Evolutionary conservation across 2,888 invertebrate genomes (phyloP).

Genomic region (Cinara cedri): DNA sequence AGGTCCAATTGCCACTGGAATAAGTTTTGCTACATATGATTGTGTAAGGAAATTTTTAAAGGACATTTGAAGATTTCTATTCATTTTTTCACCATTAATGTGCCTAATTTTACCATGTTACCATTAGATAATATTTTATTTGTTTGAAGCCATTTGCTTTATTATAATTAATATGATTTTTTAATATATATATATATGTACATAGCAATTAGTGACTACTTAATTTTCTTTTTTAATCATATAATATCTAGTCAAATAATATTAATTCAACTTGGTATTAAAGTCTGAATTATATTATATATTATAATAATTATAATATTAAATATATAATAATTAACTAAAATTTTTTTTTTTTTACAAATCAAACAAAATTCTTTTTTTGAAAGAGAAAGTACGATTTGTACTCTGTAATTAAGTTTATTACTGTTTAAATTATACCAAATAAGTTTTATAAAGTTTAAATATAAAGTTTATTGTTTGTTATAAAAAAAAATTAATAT

Average conservation of each 20-base stretch:
- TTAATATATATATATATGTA: too few species aligned
- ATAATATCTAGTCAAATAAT: constrained; percentile 48
- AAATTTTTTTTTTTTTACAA: too few species aligned
- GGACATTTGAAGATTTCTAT: constrained; percentile 32
- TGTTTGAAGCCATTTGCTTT: constrained; percentile 17
- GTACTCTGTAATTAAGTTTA: too few species aligned
- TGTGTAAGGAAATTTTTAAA: constrained; percentile 67
- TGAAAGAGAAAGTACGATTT: too few species aligned
- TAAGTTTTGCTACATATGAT: constrained; percentile 96
- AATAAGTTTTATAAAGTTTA: background rate
- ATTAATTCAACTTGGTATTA: background rate
- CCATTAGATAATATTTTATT: constrained; percentile 37
- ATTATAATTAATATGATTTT: background rate
- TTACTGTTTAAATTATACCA: background rate
- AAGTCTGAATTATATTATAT: background rate
- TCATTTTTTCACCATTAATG: constrained; percentile 15
- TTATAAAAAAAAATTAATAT: too few species aligned
- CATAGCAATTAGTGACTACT: background rate
- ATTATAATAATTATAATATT: too few species aligned
- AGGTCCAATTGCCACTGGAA: constrained; percentile 88
- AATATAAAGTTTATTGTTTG: background rate
- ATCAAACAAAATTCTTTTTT: too few species aligned
- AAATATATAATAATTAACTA: too few species aligned
- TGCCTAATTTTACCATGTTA: constrained; percentile 44
- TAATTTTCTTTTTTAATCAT: background rate